These are phyloP conservation scores for Agrilus biguttatus DNA, from an alignment of 2,888 invertebrate species.

Conservation along the genomic window DNA sequence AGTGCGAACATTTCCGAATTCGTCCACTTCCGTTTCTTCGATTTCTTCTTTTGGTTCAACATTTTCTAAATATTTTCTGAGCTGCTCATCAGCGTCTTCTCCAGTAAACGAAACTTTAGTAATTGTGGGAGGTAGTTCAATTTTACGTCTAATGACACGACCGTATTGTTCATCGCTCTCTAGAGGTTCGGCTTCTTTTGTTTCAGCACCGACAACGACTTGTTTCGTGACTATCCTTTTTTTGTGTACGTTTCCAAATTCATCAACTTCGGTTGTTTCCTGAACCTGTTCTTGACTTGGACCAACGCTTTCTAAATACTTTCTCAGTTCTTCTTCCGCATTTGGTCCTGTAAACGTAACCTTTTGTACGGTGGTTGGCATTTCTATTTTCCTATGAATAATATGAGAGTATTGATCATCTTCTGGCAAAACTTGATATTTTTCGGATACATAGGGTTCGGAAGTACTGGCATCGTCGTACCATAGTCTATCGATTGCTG, in stretches of 20 bases:
- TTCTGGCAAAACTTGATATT: constrained; percentile 32
- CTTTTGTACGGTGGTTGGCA: constrained; percentile 36
- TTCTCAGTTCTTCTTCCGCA: constrained; percentile 34
- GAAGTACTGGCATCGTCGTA: constrained; percentile 29
- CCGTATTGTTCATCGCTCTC: constrained; percentile 30
- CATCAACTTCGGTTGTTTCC: constrained; percentile 36
- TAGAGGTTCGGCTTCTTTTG: constrained; percentile 33
- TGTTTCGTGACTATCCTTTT: constrained; percentile 35
- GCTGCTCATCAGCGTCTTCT: constrained; percentile 12
- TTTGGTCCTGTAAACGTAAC: constrained; percentile 38
- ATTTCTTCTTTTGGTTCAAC: constrained; percentile 22
- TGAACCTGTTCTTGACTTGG: constrained; percentile 36
- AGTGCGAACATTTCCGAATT: constrained; percentile 14
- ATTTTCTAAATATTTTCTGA: constrained; percentile 15
- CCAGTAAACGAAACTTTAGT: constrained; percentile 34
- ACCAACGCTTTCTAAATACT: constrained; percentile 34
- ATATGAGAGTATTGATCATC: constrained; percentile 31
- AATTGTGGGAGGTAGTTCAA: constrained; percentile 37
- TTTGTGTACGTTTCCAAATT: constrained; percentile 38
- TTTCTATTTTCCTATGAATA: constrained; percentile 33
- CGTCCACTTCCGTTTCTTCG: constrained; percentile 9
- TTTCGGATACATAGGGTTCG: constrained; percentile 34
- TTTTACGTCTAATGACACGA: constrained; percentile 33
- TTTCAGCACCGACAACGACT: constrained; percentile 28
- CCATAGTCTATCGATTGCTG: constrained; percentile 32